phyloP scores from a whole-genome alignment of 2,113 vertebrate species.

The Cairina moschata region DNA sequence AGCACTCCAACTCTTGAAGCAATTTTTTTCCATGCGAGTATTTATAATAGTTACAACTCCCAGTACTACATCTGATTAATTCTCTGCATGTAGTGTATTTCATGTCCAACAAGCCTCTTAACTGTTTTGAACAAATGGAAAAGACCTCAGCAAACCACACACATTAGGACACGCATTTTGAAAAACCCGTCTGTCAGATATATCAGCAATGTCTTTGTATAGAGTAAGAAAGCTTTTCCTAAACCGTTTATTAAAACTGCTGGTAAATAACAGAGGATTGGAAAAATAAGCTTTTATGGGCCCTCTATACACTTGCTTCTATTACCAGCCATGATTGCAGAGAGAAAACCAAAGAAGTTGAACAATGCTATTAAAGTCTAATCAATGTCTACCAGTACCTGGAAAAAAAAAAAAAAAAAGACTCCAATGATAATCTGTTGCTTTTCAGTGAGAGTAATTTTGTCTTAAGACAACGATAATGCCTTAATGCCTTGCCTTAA shows the following conservation, averaged over 20 bases:
- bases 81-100: background rate
- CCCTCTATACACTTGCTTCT: background rate
- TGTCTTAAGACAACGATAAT: too few relatives aligned
- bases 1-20: background rate
- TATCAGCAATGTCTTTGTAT: background rate
- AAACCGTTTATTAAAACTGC: background rate
- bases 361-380: background rate
- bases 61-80: background rate
- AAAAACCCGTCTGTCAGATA: background rate
- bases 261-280: background rate
- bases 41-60: background rate
- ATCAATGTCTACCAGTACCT: background rate
- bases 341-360: background rate
- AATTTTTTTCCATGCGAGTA: background rate
- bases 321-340: background rate
- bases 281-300: background rate
- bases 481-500: too few relatives aligned
- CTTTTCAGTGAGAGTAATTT: too few relatives aligned
- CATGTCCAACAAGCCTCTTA: background rate
- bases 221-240: background rate
- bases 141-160: background rate
- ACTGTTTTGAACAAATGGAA: background rate
- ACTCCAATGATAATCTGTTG: too few relatives aligned
- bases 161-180: background rate
- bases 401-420: too few relatives aligned